Percentiles rank a stretch among this genome's conserved stretches.
Conservation (phyloP, 2,888 invertebrate species). For the Adelognathus sp. region DNA sequence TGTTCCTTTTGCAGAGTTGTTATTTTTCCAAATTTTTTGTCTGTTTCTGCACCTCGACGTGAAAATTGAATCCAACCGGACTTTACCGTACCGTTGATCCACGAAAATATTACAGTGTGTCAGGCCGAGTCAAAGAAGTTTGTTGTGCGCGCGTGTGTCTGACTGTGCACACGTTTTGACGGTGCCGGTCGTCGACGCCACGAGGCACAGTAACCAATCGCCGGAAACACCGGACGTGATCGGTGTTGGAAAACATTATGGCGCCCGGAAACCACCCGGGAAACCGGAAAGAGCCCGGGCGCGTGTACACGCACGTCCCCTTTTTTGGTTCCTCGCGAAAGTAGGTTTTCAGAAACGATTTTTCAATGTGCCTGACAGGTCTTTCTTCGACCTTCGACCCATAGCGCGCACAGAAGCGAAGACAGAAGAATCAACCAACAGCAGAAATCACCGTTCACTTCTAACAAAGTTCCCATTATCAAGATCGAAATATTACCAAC, state of each 20-base stretch:
- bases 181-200: constrained; percentile 20
- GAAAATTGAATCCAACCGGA: background rate
- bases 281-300: constrained; percentile 68
- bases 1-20: no score
- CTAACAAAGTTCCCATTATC: background rate
- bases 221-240: constrained; percentile 73
- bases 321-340: constrained; percentile 63
- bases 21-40: no score
- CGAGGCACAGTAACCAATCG: constrained; percentile 55
- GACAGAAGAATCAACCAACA: background rate
- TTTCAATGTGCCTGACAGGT: constrained; percentile 17
- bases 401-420: constrained; percentile 3
- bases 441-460: background rate
- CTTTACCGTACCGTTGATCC: background rate
- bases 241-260: constrained; percentile 66
- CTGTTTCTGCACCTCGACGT: background rate
- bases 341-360: constrained; percentile 63
- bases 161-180: constrained; percentile 42
- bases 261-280: constrained; percentile 69
- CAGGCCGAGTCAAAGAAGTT: constrained; percentile 26
- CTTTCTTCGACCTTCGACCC: background rate
- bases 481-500: background rate
- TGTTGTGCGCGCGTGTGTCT: background rate
- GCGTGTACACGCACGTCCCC: constrained; percentile 44
- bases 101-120: constrained; percentile 12